Evolutionary conservation across 2,888 invertebrate species (phyloP).

Genomic region (Orthonychiurus folsomi): DNA sequence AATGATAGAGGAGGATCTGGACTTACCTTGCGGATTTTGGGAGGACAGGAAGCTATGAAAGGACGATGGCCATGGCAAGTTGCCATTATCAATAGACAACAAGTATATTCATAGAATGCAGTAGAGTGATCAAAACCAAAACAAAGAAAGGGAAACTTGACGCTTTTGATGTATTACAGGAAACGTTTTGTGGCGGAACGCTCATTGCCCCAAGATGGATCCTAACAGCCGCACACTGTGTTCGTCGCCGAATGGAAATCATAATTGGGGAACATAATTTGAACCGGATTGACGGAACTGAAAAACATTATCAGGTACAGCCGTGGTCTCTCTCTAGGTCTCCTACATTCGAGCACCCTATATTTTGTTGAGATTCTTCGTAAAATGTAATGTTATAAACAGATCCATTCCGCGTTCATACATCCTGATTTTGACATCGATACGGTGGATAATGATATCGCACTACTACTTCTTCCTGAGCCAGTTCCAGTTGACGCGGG

Average conservation of each 20-base stretch:
- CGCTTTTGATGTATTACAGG: conserved; percentile 47
- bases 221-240: conserved; percentile 71
- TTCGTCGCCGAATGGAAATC: conserved; percentile 65
- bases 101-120: conserved; percentile 55
- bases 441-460: conserved; percentile 88
- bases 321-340: too few species aligned
- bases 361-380: background rate
- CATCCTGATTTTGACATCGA: conserved; percentile 80
- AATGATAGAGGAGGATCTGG: conserved; percentile 23
- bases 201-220: conserved; percentile 73
- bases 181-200: conserved; percentile 82
- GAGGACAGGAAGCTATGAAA: conserved; percentile 66
- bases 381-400: background rate
- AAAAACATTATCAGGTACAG: conserved; percentile 60
- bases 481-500: conserved; percentile 46
- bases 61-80: conserved; percentile 95
- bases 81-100: conserved; percentile 72
- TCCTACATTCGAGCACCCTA: background rate
- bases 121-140: background rate
- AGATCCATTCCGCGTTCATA: conserved; percentile 59
- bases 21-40: conserved; percentile 63
- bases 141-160: background rate
- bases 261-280: conserved; percentile 80
- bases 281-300: conserved; percentile 61
- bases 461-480: conserved; percentile 60